Evolutionary conservation across 2,888 invertebrate genomes (phyloP), one percentile per base, ranked within the genome.

Genomic region (Dione juno): DNA sequence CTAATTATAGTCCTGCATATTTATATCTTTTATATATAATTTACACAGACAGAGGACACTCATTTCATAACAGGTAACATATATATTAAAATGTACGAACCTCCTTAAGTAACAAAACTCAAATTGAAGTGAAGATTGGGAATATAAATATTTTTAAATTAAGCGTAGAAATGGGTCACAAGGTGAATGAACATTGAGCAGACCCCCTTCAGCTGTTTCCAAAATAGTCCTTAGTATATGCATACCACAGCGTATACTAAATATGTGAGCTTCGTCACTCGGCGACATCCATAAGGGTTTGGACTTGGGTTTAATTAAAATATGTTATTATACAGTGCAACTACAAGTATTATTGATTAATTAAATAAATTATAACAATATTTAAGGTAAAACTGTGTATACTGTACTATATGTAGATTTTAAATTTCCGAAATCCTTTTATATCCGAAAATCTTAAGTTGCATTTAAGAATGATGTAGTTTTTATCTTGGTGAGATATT

Each of bases 141-240:
- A 14, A 21, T 14, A 57, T 58, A 54, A 67, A 63, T 40, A 61
- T 40, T 68, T 52, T 52, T 28, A 67, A 67, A 48, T 48, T 14
- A 64, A 37, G 5, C 10, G 50, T 50, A 71, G 35, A 48, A 68
- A 70, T 72, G 67, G 72, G 74, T 74, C 70, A 66, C 45, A 68
- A 68, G 74, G 67, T 74, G 72, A 74, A 74, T 66, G 70, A 72
- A 72, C 74, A 66, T 41, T 57, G 59, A 66, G 54, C 50, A 48
- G 37, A 48, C 40, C 70, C 45, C 43, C 16, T 64, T 48, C 74
- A 69, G 69, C 66, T 70, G 63, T 70, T 70, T 68, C 70, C 52
- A 74, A 71, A 71, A 69, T 70, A 70, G 52, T 70, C 66, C 53
- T 71, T 71, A 64, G 21, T 10, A 1, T 50, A 50, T 61, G 41